Evolutionary conservation across 1,140 invertebrate species (phyloP).

Genomic region (Octopus bimaculoides): DNA sequence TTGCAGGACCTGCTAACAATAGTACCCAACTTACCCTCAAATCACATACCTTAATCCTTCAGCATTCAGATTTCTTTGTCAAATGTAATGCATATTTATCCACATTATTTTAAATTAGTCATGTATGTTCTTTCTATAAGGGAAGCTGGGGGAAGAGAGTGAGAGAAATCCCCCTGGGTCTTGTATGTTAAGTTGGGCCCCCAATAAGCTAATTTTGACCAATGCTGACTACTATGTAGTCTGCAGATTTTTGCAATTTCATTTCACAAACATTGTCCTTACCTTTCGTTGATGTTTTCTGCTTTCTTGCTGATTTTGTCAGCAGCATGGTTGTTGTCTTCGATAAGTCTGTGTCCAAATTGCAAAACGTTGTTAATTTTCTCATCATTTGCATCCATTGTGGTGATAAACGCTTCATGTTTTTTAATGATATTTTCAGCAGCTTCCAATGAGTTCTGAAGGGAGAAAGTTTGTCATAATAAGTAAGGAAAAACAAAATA

Average conservation of each 20-base stretch:
- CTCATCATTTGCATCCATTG: constrained; percentile 99
- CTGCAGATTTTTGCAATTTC: too few relatives aligned
- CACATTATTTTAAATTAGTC: too few relatives aligned
- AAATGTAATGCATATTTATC: too few relatives aligned
- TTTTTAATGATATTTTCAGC: constrained; percentile 96
- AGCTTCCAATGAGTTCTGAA: constrained; percentile 74
- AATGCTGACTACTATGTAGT: too few relatives aligned
- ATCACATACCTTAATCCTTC: too few relatives aligned
- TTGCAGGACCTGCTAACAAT: too few relatives aligned
- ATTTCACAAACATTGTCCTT: neutral
- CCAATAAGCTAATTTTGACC: too few relatives aligned
- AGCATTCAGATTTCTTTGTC: too few relatives aligned
- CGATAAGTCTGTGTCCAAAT: constrained; percentile 82
- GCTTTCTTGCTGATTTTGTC: constrained; percentile 96
- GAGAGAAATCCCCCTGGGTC: neutral
- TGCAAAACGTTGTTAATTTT: constrained; percentile 95
- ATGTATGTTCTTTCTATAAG: neutral
- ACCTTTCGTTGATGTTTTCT: constrained; percentile 83
- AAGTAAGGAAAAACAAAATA: neutral
- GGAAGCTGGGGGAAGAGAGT: neutral
- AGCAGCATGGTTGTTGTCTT: constrained; percentile 79
- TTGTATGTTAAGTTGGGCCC: too few relatives aligned
- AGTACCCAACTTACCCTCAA: too few relatives aligned
- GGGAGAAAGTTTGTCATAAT: constrained; percentile 11
- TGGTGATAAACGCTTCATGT: constrained; percentile 97